Evolutionary conservation across 2,888 invertebrate genomes (phyloP), one percentile per base, ranked within the genome.

Genomic region (Polydrusus pterygomalis): DNA sequence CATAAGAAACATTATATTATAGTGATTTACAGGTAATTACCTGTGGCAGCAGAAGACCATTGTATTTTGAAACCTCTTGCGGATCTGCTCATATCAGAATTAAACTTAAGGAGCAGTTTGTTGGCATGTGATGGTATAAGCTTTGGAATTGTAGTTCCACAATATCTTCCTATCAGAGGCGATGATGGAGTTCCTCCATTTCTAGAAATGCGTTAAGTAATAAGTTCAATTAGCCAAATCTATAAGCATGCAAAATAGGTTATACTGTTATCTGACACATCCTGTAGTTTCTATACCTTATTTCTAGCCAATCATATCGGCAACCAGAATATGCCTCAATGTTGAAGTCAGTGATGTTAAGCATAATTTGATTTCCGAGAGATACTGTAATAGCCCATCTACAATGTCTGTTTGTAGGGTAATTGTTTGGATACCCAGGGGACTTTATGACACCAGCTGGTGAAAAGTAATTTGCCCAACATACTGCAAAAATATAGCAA

Each of bases 81-180:
- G 11, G 87, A 85, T 62, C 89, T 85, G 68, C 93, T 92, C 17
- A 86, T 86, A 85, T 98, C 97, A 0, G 96, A 92, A 80, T 91
- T 90, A 81, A 98, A 96, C 82, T 90, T 91, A 6, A 98, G 77
- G 83, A 91, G 93, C 45, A 98, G 78, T 74, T 92, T 89, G 87
- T 97, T 95, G 0, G 93, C 90, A 78, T 94, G 92, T 8, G 97
- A 96, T n/a, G 90, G 89, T 40, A 97, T 91, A 58, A 87, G 85
- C 69, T 88, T 89, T 0, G 93, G 93, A 77, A 93, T 90, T 0
- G 84, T 87, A 0, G 81, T 88, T 2, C 96, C 96, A 85, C 98
- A 98, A 86, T 90, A 97, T 85, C 89, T 92, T 0, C 95, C 96
- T 60, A 97, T 89, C 47, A 96, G 85, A 0, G 97, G 95, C 0